Evolutionary conservation across 2,113 vertebrate species (phyloP).

Genomic region (Eurystomus gularis): DNA sequence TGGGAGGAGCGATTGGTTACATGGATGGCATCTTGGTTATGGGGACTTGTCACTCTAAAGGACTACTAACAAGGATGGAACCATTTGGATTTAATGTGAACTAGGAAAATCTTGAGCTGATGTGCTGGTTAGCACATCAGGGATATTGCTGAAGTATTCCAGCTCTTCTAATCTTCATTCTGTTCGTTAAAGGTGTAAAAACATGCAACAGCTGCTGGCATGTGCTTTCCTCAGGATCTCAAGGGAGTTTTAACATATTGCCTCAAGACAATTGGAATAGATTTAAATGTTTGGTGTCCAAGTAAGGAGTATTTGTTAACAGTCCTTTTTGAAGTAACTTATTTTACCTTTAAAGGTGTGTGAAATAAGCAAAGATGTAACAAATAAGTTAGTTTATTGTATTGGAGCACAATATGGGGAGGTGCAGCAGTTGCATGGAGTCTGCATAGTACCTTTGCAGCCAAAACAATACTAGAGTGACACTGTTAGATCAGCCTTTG

Average conservation of each 20-base stretch:
- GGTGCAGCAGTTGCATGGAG: neutral
- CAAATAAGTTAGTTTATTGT: neutral
- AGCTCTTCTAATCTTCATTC: neutral
- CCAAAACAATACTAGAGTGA: neutral
- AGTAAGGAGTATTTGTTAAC: neutral
- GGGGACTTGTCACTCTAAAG: neutral
- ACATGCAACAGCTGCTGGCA: neutral
- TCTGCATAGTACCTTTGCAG: neutral
- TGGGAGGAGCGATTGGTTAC: neutral
- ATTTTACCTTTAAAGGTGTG: neutral
- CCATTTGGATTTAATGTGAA: neutral
- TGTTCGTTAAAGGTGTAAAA: neutral
- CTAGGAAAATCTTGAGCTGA: neutral
- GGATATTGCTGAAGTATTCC: neutral
- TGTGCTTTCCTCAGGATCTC: neutral
- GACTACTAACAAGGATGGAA: neutral
- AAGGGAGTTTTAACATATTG: neutral
- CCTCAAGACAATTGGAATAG: neutral
- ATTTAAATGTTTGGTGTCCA: neutral
- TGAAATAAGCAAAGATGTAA: neutral
- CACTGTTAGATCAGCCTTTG: neutral
- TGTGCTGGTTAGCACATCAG: neutral
- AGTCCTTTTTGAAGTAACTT: too few relatives aligned
- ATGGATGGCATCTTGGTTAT: neutral
- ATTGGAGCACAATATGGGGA: neutral